Percentiles rank a stretch among this genome's conserved stretches.
These are phyloP conservation scores for Lamprotornis superbus DNA, from an alignment of 2,113 vertebrate genomes.

Conservation along the genomic window DNA sequence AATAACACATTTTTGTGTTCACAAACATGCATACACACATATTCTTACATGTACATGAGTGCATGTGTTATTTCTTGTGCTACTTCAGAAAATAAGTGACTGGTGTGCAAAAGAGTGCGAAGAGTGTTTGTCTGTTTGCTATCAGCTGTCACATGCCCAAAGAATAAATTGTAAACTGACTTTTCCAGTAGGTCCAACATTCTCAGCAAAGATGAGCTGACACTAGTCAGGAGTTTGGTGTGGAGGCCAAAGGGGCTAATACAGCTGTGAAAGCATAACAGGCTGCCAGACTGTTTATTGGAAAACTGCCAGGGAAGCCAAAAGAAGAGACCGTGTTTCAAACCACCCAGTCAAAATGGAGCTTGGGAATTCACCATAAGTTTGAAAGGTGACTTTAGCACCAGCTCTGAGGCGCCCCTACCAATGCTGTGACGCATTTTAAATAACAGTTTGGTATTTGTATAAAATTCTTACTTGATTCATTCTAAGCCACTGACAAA, in stretches of 20 bases:
- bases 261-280: conserved; percentile 29
- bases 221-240: conserved; percentile 1
- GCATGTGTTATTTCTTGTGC: background rate
- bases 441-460: background rate
- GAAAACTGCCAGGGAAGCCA: conserved; percentile 28
- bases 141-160: background rate
- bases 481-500: background rate
- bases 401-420: background rate
- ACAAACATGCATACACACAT: background rate
- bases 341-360: background rate
- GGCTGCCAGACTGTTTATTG: conserved; percentile 33
- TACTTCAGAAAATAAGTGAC: background rate
- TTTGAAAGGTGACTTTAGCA: background rate
- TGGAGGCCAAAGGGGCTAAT: conserved; percentile 9
- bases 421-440: background rate
- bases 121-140: background rate
- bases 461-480: background rate
- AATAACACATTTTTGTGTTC: background rate
- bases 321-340: background rate
- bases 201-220: conserved; percentile 14
- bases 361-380: background rate
- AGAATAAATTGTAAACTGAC: conserved; percentile 25
- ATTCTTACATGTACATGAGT: background rate
- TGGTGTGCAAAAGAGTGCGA: background rate
- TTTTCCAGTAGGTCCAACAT: background rate